Evolutionary conservation across 2,113 vertebrate species (phyloP).

Genomic region (Mola mola): DNA sequence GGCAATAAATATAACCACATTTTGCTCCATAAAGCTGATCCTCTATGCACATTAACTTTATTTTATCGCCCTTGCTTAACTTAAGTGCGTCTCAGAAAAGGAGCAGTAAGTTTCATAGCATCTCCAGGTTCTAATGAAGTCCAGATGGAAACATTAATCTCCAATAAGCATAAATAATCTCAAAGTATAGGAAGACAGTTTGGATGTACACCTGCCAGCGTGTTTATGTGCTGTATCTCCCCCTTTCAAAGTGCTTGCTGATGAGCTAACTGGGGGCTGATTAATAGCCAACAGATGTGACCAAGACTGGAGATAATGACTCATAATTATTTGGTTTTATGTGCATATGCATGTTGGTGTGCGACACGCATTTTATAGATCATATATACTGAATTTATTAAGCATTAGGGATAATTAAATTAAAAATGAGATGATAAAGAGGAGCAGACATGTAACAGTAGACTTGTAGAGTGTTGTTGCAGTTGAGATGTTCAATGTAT

Average conservation of each 20-base stretch:
- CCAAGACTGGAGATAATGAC: slow-evolving; percentile 59
- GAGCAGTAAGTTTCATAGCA: slow-evolving; percentile 33
- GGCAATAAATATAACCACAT: neutral
- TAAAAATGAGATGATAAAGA: slow-evolving; percentile 51
- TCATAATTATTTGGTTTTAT: slow-evolving; percentile 43
- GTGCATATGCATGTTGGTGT: slow-evolving; percentile 8
- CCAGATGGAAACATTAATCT: slow-evolving; percentile 67
- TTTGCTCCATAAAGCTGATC: too few species aligned
- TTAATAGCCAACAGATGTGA: slow-evolving; percentile 70
- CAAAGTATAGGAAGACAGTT: slow-evolving; percentile 21
- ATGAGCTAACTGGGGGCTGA: slow-evolving; percentile 66
- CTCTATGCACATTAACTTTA: slow-evolving; percentile 1
- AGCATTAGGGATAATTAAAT: slow-evolving; percentile 44
- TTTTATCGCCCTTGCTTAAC: slow-evolving; percentile 13
- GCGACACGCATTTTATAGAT: slow-evolving; percentile 16
- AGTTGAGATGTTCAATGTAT: slow-evolving; percentile 8
- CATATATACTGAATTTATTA: slow-evolving; percentile 24
- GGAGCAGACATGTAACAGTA: neutral
- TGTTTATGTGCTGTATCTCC: slow-evolving; percentile 66
- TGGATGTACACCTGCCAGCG: slow-evolving; percentile 49
- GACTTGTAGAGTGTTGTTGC: neutral
- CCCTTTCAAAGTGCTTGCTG: slow-evolving; percentile 43
- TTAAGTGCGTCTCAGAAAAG: neutral
- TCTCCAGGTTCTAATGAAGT: slow-evolving; percentile 49
- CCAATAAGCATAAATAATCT: slow-evolving; percentile 40